phyloP scores from a whole-genome alignment of 2,797 vertebrate genomes.

The Crenuchus spilurus region DNA sequence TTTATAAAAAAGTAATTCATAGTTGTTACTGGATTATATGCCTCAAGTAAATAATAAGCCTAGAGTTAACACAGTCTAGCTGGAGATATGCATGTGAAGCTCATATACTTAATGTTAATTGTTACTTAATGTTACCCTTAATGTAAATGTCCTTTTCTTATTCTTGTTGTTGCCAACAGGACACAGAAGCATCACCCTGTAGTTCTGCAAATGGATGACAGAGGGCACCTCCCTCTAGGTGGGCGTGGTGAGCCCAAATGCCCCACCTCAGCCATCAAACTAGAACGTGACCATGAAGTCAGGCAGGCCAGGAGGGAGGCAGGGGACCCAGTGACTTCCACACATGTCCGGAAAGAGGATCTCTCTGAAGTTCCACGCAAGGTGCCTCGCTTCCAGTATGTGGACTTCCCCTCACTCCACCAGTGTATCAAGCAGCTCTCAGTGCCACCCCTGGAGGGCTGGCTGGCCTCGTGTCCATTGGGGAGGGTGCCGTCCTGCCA shows the following conservation, averaged over 20 bases:
- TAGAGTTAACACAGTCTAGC: too few species aligned
- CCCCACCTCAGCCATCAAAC: constrained; percentile 22
- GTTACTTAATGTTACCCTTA: too few species aligned
- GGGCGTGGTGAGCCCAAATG: constrained; percentile 36
- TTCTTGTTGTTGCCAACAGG: constrained; percentile 20
- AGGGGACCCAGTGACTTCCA: constrained; percentile 28
- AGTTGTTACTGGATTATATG: too few species aligned
- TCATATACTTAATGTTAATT: not conserved
- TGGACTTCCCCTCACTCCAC: constrained; percentile 65
- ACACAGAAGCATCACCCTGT: constrained; percentile 18
- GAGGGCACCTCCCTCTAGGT: constrained; percentile 34
- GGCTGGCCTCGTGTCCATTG: constrained; percentile 50
- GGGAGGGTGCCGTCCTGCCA: constrained; percentile 37
- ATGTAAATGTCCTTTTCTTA: not conserved
- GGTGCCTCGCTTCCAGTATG: constrained; percentile 66
- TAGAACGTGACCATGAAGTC: constrained; percentile 4
- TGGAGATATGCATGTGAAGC: not conserved
- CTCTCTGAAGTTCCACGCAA: constrained; percentile 56
- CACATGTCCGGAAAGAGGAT: constrained; percentile 50
- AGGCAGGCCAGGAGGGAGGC: constrained; percentile 31
- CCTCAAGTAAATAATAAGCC: too few species aligned
- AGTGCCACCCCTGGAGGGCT: constrained; percentile 60
- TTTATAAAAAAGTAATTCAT: too few species aligned
- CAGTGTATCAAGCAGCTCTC: constrained; percentile 66
- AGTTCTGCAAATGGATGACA: constrained; percentile 53